Conservation (phyloP, 2,888 invertebrate species). For the Ectobius pallidus region DNA sequence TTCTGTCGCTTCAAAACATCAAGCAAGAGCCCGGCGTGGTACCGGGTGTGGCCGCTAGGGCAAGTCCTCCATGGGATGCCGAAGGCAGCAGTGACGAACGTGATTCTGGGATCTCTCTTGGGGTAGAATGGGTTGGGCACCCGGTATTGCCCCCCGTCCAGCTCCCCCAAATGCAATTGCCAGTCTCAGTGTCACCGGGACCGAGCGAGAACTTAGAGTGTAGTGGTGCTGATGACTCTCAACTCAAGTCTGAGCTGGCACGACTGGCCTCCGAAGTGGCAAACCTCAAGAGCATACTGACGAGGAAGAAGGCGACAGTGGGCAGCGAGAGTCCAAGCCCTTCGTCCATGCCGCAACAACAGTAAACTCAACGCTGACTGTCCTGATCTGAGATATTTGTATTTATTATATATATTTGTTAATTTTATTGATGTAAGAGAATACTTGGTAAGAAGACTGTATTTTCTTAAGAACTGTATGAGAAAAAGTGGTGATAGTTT, state of each 20-base stretch:
- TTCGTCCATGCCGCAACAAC: not conserved
- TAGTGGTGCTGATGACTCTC: slow-evolving; percentile 63
- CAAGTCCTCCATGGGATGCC: slow-evolving; percentile 85
- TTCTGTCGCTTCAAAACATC: slow-evolving; percentile 82
- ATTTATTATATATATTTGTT: slow-evolving; percentile 19
- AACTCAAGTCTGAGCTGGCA: slow-evolving; percentile 84
- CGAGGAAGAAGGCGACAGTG: slow-evolving; percentile 44
- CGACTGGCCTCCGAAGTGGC: slow-evolving; percentile 91
- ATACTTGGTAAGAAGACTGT: slow-evolving; percentile 19
- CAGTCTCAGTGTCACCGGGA: slow-evolving; percentile 45
- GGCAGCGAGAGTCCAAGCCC: not conserved
- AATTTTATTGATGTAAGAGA: not conserved
- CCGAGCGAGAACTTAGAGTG: slow-evolving; percentile 40
- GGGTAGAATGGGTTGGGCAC: slow-evolving; percentile 64
- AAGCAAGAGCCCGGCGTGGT: slow-evolving; percentile 78
- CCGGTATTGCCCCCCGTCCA: slow-evolving; percentile 48
- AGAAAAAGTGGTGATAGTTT: not conserved
- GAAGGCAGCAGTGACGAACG: slow-evolving; percentile 90
- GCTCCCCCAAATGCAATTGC: slow-evolving; percentile 52
- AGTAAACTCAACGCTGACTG: slow-evolving; percentile 7
- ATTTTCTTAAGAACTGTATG: not conserved
- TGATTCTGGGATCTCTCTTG: slow-evolving; percentile 87
- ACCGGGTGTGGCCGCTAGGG: slow-evolving; percentile 58
- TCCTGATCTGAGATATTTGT: not conserved
- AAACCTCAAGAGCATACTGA: slow-evolving; percentile 69